These are phyloP conservation scores for Marronus borbonicus DNA, from an alignment of 2,888 invertebrate genomes.

Conservation along the genomic window DNA sequence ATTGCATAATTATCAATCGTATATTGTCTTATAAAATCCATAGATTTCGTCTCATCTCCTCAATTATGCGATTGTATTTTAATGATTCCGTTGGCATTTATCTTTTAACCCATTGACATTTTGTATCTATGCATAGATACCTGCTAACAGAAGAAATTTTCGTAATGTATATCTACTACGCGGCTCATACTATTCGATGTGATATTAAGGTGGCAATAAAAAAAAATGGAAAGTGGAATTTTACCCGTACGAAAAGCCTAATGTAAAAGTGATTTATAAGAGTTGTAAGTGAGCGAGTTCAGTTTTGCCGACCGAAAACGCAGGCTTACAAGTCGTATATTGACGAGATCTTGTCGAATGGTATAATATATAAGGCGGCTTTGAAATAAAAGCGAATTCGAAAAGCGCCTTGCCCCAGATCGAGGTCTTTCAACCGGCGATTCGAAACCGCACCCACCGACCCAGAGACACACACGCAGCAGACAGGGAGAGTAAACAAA, in stretches of 20 bases:
- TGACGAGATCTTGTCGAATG: too few relatives aligned
- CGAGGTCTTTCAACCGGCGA: slow-evolving; percentile 56
- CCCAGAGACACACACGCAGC: not conserved
- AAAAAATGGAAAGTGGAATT: slow-evolving; percentile 49
- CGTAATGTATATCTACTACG: not conserved
- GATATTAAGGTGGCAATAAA: not conserved
- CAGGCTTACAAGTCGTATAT: too few relatives aligned
- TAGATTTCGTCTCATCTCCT: not conserved
- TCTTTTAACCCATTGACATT: slow-evolving; percentile 32
- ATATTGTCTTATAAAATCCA: not conserved
- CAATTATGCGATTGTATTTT: not conserved
- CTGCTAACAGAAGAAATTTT: too few relatives aligned
- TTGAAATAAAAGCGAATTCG: slow-evolving; percentile 57
- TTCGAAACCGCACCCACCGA: slow-evolving; percentile 50
- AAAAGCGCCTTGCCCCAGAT: slow-evolving; percentile 56
- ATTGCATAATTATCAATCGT: not conserved
- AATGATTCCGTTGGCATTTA: slow-evolving; percentile 20
- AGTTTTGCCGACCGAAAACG: too few relatives aligned
- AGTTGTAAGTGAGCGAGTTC: not conserved
- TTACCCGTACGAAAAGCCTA: slow-evolving; percentile 11
- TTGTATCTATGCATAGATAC: not conserved
- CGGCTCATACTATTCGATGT: not conserved
- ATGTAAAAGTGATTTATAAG: slow-evolving; percentile 21
- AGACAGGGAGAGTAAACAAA: not conserved
- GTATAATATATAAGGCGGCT: slow-evolving; percentile 2